A percentile compares a stretch with the other conserved stretches of the same genome.
phyloP scores from a whole-genome alignment of 2,888 invertebrate species.

The Falcaria lacertinaria region DNA sequence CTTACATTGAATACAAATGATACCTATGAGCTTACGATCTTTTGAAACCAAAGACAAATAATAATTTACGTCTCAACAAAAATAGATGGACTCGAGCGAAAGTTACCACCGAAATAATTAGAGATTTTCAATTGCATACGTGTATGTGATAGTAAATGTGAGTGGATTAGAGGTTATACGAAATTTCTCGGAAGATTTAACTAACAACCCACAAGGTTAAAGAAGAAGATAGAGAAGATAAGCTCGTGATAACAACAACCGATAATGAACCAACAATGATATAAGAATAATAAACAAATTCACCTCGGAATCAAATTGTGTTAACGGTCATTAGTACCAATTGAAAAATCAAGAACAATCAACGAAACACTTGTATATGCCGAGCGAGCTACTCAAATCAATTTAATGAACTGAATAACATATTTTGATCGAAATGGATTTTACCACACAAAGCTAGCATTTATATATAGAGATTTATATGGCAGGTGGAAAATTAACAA shows the following conservation, averaged over 20 bases:
- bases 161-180: slow-evolving; percentile 7
- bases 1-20: slow-evolving; percentile 48
- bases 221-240: slow-evolving; percentile 43
- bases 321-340: slow-evolving; percentile 28
- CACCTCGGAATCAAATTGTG: slow-evolving; percentile 24
- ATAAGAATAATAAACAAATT: slow-evolving; percentile 31
- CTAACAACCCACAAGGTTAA: slow-evolving; percentile 42
- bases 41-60: slow-evolving; percentile 33
- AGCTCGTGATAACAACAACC: slow-evolving; percentile 14
- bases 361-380: slow-evolving; percentile 31
- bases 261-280: slow-evolving; percentile 40
- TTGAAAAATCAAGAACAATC: slow-evolving; percentile 21
- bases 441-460: neutral
- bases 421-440: neutral
- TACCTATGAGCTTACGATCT: slow-evolving; percentile 34
- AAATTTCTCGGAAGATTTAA: slow-evolving; percentile 13
- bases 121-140: slow-evolving; percentile 8
- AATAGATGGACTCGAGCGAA: slow-evolving; percentile 35
- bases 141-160: neutral
- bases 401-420: slow-evolving; percentile 3
- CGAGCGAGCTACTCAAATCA: slow-evolving; percentile 8
- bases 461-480: no score
- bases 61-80: slow-evolving; percentile 29
- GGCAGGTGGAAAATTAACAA: neutral
- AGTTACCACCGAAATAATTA: slow-evolving; percentile 24